These are phyloP conservation scores for Artibeus jamaicensis DNA, from an alignment of 2,797 vertebrate species.

Conservation along the genomic window DNA sequence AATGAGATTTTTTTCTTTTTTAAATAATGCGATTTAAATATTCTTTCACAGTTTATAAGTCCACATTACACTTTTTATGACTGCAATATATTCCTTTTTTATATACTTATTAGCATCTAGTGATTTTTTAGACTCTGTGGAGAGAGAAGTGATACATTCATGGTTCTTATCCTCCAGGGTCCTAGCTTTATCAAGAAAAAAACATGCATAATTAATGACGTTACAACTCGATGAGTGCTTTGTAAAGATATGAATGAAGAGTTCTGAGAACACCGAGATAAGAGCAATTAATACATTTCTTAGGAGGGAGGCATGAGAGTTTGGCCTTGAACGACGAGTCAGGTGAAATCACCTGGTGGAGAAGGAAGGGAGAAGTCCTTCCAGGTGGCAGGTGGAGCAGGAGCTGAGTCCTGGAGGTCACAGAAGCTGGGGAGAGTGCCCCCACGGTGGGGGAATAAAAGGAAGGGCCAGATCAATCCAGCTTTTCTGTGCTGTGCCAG, in stretches of 20 bases:
- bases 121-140: neutral
- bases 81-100: neutral
- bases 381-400: neutral
- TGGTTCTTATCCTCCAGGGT: neutral
- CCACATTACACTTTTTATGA: neutral
- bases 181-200: neutral
- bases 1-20: neutral
- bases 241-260: neutral
- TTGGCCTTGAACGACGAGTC: neutral
- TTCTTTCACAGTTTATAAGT: neutral
- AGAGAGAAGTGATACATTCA: neutral
- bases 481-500: neutral
- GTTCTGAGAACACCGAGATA: neutral
- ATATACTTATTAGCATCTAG: neutral
- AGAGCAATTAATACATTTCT: neutral
- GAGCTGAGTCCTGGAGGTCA: neutral
- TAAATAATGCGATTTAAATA: neutral
- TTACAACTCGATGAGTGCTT: neutral
- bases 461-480: accelerated
- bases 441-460: neutral
- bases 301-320: neutral
- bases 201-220: neutral
- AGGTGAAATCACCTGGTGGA: neutral
- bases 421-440: neutral
- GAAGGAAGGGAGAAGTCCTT: neutral